Percentiles rank a stretch among this genome's conserved stretches.
These are phyloP conservation scores for Centropyge bicolor DNA, from an alignment of 2,797 vertebrate species.

Conservation along the genomic window DNA sequence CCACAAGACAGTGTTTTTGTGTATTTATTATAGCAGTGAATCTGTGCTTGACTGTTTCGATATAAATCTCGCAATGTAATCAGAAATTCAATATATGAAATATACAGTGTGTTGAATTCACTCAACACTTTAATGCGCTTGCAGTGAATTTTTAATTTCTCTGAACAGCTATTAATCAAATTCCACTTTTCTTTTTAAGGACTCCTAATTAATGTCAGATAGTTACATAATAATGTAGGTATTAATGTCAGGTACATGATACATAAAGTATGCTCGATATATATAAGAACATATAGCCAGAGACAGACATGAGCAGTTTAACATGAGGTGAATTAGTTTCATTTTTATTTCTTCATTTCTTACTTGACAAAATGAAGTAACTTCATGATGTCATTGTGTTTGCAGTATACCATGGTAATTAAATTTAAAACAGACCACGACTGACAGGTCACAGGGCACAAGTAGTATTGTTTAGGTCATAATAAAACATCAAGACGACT, in stretches of 20 bases:
- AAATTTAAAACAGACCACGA: not conserved
- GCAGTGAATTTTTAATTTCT: not conserved
- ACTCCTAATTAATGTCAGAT: not conserved
- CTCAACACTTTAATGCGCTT: conserved; percentile 12
- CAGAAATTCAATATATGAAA: conserved; percentile 1
- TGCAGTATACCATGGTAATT: not conserved
- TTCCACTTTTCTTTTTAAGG: not conserved
- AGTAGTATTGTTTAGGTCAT: not conserved
- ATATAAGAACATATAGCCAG: not conserved
- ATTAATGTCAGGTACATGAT: conserved; percentile 5
- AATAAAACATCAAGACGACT: not conserved
- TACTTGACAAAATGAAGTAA: conserved; percentile 13
- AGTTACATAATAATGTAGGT: no score
- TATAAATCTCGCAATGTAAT: conserved; percentile 28
- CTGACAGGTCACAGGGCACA: not conserved
- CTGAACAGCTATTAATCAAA: not conserved
- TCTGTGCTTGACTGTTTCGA: conserved; percentile 25
- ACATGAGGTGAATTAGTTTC: not conserved
- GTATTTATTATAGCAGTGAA: conserved; percentile 52
- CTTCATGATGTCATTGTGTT: not conserved
- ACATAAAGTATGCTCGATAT: not conserved
- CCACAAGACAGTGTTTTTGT: conserved; percentile 37
- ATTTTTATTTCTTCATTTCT: conserved; percentile 30
- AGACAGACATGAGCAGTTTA: not conserved
- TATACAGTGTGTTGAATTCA: conserved; percentile 23